phyloP scores from a whole-genome alignment of 2,797 vertebrate genomes.

The Sebastes minor region DNA sequence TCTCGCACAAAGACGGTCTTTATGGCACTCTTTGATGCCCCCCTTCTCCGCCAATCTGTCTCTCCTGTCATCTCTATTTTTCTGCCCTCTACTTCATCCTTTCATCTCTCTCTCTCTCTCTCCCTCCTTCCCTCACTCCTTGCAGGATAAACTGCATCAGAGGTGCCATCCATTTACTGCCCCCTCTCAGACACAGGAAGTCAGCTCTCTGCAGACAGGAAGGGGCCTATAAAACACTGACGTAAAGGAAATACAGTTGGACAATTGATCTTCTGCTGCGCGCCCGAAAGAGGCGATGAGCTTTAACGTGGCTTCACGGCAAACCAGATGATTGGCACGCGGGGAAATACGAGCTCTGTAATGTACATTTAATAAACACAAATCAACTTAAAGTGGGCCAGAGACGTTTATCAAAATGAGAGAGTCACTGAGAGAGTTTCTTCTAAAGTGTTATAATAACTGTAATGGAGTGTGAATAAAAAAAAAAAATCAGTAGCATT shows the following conservation, averaged over 20 bases:
- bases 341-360: slow-evolving; percentile 14
- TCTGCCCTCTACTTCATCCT: slow-evolving; percentile 75
- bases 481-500: background rate
- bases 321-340: slow-evolving; percentile 37
- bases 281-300: slow-evolving; percentile 46
- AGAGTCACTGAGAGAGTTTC: background rate
- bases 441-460: background rate
- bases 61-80: slow-evolving; percentile 80
- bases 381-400: background rate
- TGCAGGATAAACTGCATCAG: slow-evolving; percentile 69
- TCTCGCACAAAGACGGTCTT: slow-evolving; percentile 78
- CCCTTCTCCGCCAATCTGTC: slow-evolving; percentile 74
- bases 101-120: slow-evolving; percentile 65
- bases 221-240: slow-evolving; percentile 82
- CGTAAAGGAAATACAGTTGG: slow-evolving; percentile 81
- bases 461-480: background rate
- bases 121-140: slow-evolving; percentile 59
- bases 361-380: background rate
- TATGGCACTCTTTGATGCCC: slow-evolving; percentile 77
- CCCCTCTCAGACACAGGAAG: slow-evolving; percentile 81
- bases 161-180: slow-evolving; percentile 81
- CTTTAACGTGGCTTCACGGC: slow-evolving; percentile 17
- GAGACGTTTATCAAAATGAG: background rate
- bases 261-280: slow-evolving; percentile 76
- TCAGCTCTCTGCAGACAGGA: slow-evolving; percentile 81